These are phyloP conservation scores for Drosophila ficusphila DNA, from an alignment of 1,140 invertebrate species.

Conservation along the genomic window DNA sequence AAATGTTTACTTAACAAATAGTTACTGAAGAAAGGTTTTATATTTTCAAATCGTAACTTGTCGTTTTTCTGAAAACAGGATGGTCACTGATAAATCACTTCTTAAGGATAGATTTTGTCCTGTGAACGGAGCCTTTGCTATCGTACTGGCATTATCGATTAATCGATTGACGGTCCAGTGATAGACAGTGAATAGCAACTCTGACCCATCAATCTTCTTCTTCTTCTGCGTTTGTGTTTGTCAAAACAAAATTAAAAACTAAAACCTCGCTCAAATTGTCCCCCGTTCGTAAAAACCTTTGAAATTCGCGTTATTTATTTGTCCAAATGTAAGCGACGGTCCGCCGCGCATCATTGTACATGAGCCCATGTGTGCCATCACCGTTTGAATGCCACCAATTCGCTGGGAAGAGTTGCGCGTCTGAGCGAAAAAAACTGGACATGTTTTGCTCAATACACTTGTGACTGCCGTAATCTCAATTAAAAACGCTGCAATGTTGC, in stretches of 20 bases:
- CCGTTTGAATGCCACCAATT: slow-evolving; percentile 11
- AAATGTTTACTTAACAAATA: no score
- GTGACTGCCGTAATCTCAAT: slow-evolving; percentile 7
- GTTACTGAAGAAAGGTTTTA: no score
- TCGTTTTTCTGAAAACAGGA: no score
- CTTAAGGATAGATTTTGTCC: no score
- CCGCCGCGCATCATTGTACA: background rate
- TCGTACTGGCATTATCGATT: slow-evolving; percentile 16
- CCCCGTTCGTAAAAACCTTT: background rate
- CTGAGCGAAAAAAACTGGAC: slow-evolving; percentile 50
- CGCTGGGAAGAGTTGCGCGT: slow-evolving; percentile 10
- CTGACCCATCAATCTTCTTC: slow-evolving; percentile 31
- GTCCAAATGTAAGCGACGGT: background rate
- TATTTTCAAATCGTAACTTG: no score
- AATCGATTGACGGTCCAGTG: background rate
- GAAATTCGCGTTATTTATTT: background rate
- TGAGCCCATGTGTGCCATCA: slow-evolving; percentile 15
- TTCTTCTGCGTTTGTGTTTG: slow-evolving; percentile 72
- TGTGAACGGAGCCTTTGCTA: no score
- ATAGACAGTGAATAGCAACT: slow-evolving; percentile 16
- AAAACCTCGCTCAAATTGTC: slow-evolving; percentile 49
- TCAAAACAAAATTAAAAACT: slow-evolving; percentile 71
- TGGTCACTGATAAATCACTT: no score
- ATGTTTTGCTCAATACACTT: slow-evolving; percentile 36
- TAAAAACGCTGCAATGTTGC: slow-evolving; percentile 48